Percentiles rank a stretch among this genome's conserved stretches.
Evolutionary conservation across 2,113 vertebrate species (phyloP).

Genomic region (Silurus meridionalis): DNA sequence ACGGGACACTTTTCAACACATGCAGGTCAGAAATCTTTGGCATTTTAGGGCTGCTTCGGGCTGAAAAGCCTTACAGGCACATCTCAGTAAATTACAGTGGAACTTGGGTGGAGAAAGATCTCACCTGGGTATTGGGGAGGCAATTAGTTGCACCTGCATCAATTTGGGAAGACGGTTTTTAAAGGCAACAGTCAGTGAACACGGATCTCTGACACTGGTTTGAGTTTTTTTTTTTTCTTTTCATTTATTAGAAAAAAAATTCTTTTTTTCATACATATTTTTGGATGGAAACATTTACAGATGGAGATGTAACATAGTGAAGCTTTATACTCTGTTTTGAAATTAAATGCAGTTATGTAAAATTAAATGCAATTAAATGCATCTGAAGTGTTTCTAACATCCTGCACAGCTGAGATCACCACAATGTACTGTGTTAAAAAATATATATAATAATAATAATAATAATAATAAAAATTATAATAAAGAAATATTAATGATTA

Average conservation of each 20-base stretch:
- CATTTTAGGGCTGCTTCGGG: background rate
- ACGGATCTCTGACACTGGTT: background rate
- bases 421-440: background rate
- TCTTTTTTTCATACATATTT: background rate
- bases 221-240: background rate
- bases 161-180: background rate
- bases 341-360: background rate
- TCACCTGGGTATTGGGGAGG: background rate
- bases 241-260: background rate
- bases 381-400: background rate
- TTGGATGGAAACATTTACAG: no score
- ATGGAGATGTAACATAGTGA: background rate
- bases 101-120: background rate
- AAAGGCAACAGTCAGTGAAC: background rate
- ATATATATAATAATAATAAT: no score
- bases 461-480: background rate
- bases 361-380: background rate
- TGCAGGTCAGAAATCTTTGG: background rate
- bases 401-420: background rate
- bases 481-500: background rate
- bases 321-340: background rate
- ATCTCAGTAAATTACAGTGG: background rate
- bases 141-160: conserved; percentile 3
- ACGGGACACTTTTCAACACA: background rate
- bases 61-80: conserved; percentile 12